Evolutionary conservation across 2,113 vertebrate species (phyloP).

Genomic region (Pontoporia blainvillei): DNA sequence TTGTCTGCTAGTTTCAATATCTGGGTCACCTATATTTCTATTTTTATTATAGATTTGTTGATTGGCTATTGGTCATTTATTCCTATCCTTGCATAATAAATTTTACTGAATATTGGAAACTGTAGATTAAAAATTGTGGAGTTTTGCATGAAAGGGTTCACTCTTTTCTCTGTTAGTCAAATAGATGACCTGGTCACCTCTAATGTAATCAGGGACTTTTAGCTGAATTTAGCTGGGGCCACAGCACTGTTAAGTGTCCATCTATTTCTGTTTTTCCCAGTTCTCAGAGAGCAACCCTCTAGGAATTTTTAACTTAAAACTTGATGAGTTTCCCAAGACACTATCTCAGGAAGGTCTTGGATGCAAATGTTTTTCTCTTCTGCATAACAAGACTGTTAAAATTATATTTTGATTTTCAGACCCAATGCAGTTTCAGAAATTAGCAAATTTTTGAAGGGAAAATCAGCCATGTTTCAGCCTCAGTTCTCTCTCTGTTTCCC

Average conservation of each 20-base stretch:
- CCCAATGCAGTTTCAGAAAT: background rate
- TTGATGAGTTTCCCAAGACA: background rate
- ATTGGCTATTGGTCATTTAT: background rate
- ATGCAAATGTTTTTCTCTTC: background rate
- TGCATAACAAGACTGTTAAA: background rate
- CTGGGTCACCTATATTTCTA: background rate
- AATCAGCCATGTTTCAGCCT: background rate
- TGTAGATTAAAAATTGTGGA: background rate
- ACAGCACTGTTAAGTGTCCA: no score
- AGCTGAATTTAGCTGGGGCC: background rate
- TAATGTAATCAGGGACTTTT: background rate
- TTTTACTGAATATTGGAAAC: background rate
- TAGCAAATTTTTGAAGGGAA: background rate
- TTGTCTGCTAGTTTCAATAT: background rate
- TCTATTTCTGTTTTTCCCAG: background rate
- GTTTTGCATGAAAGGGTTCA: background rate
- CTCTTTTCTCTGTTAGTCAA: background rate
- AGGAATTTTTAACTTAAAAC: background rate
- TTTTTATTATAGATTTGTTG: background rate
- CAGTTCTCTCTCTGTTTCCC: background rate
- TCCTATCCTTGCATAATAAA: background rate
- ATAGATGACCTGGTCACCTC: background rate
- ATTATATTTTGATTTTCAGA: background rate
- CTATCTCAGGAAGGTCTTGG: background rate
- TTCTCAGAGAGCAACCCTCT: background rate